phyloP scores from a whole-genome alignment of 2,888 invertebrate genomes.

The Tenthredo livida region DNA sequence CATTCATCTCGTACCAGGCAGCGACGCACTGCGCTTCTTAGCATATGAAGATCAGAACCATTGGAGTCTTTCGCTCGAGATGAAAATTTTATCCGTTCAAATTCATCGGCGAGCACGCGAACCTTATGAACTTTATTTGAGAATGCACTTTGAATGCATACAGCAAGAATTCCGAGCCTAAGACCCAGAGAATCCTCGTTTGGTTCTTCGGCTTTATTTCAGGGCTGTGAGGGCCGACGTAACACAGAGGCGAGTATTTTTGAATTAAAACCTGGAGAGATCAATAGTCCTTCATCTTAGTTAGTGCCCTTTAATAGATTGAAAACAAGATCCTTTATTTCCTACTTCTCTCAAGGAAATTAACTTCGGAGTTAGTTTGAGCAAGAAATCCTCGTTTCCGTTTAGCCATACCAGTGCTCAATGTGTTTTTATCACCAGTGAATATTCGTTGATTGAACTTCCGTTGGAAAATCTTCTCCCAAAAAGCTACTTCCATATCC shows the following conservation, averaged over 20 bases:
- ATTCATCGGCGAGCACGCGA: not conserved
- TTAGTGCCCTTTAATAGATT: constrained; percentile 11
- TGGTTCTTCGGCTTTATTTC: not conserved
- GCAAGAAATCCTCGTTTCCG: not conserved
- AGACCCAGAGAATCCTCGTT: not conserved
- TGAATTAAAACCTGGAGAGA: constrained; percentile 1
- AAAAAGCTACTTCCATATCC: not conserved
- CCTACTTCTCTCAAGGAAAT: not conserved
- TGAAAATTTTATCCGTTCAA: not conserved
- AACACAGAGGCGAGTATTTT: not conserved
- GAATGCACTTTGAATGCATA: not conserved
- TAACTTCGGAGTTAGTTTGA: not conserved
- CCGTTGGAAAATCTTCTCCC: not conserved
- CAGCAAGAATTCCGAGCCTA: not conserved
- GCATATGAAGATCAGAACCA: not conserved
- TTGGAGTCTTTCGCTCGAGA: not conserved
- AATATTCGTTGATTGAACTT: not conserved
- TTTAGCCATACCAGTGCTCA: not conserved
- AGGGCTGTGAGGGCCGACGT: not conserved
- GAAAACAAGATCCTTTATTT: not conserved
- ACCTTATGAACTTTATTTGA: not conserved
- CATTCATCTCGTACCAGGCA: not conserved
- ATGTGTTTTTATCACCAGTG: not conserved
- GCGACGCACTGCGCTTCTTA: not conserved
- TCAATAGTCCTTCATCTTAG: constrained; percentile 9